Evolutionary conservation across 2,113 vertebrate species (phyloP), one percentile per base, ranked within the genome.

Genomic region (Aepyceros melampus): DNA sequence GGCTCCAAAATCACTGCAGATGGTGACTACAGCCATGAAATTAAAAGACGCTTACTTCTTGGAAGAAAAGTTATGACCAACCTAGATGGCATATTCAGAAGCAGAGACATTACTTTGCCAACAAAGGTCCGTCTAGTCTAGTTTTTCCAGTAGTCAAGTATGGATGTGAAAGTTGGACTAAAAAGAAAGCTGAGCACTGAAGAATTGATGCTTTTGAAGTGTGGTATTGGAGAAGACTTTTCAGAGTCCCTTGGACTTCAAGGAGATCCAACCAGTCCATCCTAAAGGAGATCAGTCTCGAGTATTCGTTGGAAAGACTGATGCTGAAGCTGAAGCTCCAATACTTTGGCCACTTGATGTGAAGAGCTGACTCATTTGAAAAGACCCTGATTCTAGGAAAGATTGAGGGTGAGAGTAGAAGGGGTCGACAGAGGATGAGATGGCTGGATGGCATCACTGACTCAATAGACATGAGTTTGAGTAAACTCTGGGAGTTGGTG

Each of bases 151-250:
- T 36, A 10, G n/a, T 36, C 64, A 23, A 6, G 4, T 71, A 36
- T 71, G 64, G 64, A 71, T 71, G n/a, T 71, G n/a, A 36, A 19
- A 36, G n/a, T 21, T 71, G n/a, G 10, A 71, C 64, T 36, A 12
- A 1, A 12, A 71, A 36, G n/a, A 36, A 71, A 71, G 64, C 19
- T 36, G 64, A 71, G 19, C 0, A 0, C 9, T 0, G 0, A 36
- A 71, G n/a, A 6, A 71, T 36, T 71, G n/a, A 71, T 71, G 64
- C 9, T 71, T 21, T 36, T 71, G n/a, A 36, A 71, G 1, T 36
- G n/a, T 71, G n/a, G 19, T 36, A 33, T 21, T 71, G n/a, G 4
- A 71, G 9, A 71, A 71, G 17, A 36, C 17, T 71, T 2, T 71
- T 36, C 9, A 71, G 19, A 36, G 64, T 36, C 64, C n/a, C n/a